phyloP scores from a whole-genome alignment of 2,113 vertebrate species.

The Cacatua alba region DNA sequence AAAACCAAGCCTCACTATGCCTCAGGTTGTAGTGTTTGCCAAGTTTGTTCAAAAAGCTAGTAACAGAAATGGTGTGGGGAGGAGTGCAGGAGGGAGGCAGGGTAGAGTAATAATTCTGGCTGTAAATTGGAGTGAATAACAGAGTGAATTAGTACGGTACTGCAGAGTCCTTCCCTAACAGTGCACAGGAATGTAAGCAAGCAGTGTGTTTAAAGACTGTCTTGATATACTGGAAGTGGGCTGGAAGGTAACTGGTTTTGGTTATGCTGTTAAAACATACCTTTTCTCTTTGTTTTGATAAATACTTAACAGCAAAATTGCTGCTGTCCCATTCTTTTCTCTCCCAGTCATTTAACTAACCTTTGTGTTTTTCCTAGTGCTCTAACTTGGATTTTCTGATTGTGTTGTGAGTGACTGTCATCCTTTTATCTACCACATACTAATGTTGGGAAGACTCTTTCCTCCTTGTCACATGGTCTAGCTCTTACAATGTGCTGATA shows the following conservation, averaged over 20 bases:
- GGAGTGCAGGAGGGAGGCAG: neutral
- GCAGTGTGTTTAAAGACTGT: rapidly evolving
- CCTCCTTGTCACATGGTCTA: slow-evolving; percentile 62
- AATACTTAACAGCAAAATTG: neutral
- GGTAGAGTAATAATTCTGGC: neutral
- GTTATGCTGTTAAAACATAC: neutral
- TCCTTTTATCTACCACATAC: slow-evolving; percentile 15
- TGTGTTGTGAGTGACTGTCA: slow-evolving; percentile 58
- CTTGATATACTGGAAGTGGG: neutral
- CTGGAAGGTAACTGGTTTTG: neutral
- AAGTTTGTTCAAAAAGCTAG: neutral
- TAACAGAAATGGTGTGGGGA: neutral
- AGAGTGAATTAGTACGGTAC: neutral
- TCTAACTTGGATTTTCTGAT: slow-evolving; percentile 64
- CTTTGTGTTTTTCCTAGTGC: slow-evolving; percentile 67
- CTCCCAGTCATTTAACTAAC: slow-evolving; percentile 5
- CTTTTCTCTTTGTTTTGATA: neutral
- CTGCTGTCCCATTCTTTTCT: neutral
- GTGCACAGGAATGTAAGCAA: neutral
- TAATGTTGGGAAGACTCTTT: slow-evolving; percentile 51
- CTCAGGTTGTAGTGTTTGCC: neutral
- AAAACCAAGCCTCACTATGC: neutral
- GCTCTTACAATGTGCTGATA: slow-evolving; percentile 83
- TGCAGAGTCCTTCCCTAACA: neutral
- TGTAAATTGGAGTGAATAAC: neutral